A percentile compares a stretch with the other conserved stretches of the same genome.
phyloP scores from a whole-genome alignment of 2,888 invertebrate species.

The Drosophila pseudotalamancana region DNA sequence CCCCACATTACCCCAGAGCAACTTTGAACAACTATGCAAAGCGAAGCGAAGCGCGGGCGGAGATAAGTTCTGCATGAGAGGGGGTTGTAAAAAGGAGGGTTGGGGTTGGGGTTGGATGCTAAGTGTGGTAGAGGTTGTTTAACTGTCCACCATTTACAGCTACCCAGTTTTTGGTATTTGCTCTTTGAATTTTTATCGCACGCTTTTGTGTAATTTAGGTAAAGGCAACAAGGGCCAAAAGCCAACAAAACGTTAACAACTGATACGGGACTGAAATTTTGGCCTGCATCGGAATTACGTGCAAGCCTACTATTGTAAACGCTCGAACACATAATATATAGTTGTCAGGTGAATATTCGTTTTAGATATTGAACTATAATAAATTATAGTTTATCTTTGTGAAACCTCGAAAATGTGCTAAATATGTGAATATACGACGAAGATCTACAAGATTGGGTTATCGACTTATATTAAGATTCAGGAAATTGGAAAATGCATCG shows the following conservation, averaged over 20 bases:
- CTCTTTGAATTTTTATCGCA: constrained; percentile 55
- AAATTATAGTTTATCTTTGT: background rate
- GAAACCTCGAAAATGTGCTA: background rate
- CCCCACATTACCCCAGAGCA: constrained; percentile 45
- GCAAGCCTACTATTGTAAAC: background rate
- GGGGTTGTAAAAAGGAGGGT: background rate
- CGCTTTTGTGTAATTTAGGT: constrained; percentile 53
- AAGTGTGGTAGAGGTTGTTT: constrained; percentile 61
- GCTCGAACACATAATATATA: background rate
- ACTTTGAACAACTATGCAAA: constrained; percentile 63
- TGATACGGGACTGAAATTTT: background rate
- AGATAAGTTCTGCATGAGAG: constrained; percentile 24
- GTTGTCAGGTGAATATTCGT: background rate
- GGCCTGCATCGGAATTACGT: background rate
- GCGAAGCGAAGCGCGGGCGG: constrained; percentile 5
- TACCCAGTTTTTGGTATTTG: constrained; percentile 42
- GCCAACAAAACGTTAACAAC: constrained; percentile 17
- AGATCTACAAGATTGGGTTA: too few species aligned
- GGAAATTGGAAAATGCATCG: too few species aligned
- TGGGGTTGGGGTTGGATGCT: background rate
- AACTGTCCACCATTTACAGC: constrained; percentile 67
- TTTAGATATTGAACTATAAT: background rate
- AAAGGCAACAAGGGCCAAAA: constrained; percentile 29
- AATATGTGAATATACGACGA: too few species aligned
- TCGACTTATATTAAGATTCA: too few species aligned